Evolutionary conservation across 2,888 invertebrate genomes (phyloP), one percentile per base, ranked within the genome.

Genomic region (Congeria kusceri): DNA sequence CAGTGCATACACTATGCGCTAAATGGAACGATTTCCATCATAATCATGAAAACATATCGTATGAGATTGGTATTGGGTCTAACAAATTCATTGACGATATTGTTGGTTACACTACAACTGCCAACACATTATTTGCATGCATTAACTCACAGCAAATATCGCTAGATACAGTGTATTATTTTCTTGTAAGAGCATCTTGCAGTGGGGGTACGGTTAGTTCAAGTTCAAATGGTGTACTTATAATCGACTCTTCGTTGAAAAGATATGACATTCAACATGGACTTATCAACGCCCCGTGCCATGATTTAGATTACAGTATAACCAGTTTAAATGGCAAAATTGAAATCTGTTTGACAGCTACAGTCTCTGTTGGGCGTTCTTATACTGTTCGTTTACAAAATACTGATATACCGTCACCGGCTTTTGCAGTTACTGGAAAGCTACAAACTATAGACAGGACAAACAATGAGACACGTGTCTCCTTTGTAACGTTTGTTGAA

Each of bases 21-120:
- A 27, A 13, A 4, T 80, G 80, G 80, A 29, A 9, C 27, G 80
- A 70, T 1, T 80, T 80, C 32, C 58, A 49, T 11, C 77, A 80
- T n/a, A n/a, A n/a, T 53, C 73, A 80, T 5, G 66, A 77, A 46
- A 23, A 56, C 13, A 20, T 80, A 5, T 18, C 56, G n/a, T 18
- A 73, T 3, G 66, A 77, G 62, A 20, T 80, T 13, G 80, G 73
- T 11, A 56, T 80, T 20, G 80, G 80, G 39, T 49, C 65, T 23
- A 44, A 18, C 1, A 20, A 13, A 3, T 7, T 0, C 4, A 44
- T 18, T 5, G 77, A 68, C 23, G 44, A 72, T 53, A 44, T 74
- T 5, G 32, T 61, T 32, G 29, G 61, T 18, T 80, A 73, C 44
- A 39, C 20, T 13, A 18, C 13, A 7, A 27, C 59, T 4, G 47